phyloP scores from a whole-genome alignment of 37 sponge, comb jelly and placozoan genomes.

The Aplysina aerophoba region DNA sequence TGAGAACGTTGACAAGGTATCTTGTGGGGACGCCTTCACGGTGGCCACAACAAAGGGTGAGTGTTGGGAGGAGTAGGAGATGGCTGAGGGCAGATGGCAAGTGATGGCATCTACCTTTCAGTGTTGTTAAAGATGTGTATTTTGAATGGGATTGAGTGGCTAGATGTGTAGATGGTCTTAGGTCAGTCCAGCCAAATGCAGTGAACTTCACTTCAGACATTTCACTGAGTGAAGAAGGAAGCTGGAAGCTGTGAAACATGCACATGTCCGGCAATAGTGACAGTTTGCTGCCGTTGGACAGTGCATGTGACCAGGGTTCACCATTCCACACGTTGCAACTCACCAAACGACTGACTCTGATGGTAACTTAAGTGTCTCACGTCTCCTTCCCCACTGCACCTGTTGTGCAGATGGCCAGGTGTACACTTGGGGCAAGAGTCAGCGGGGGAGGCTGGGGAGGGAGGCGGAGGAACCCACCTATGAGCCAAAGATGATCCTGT shows the following conservation, averaged over 20 bases:
- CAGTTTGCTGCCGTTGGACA: no score
- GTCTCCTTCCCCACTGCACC: not conserved
- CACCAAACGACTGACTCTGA: not conserved
- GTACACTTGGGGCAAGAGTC: slow-evolving; percentile 71
- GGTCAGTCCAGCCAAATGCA: no score
- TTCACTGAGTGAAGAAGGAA: no score
- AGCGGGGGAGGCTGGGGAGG: slow-evolving; percentile 66
- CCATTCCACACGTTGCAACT: no score
- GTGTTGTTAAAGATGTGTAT: no score
- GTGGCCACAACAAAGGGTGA: slow-evolving; percentile 64
- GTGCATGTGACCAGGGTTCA: no score
- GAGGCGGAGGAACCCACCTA: slow-evolving; percentile 36
- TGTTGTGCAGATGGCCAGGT: slow-evolving; percentile 59
- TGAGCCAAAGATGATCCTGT: slow-evolving; percentile 51
- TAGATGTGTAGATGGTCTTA: no score
- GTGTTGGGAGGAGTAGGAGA: slow-evolving; percentile 26
- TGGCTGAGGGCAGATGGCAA: not conserved
- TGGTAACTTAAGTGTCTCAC: not conserved
- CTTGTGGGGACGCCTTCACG: slow-evolving; percentile 82
- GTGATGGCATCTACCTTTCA: not conserved
- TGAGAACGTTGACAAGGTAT: slow-evolving; percentile 42
- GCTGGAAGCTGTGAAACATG: no score
- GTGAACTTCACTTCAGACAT: no score
- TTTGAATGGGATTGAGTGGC: no score
- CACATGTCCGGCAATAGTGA: no score